phyloP scores from a whole-genome alignment of 2,797 vertebrate species.

The Sternarchorhynchus goeldii region DNA sequence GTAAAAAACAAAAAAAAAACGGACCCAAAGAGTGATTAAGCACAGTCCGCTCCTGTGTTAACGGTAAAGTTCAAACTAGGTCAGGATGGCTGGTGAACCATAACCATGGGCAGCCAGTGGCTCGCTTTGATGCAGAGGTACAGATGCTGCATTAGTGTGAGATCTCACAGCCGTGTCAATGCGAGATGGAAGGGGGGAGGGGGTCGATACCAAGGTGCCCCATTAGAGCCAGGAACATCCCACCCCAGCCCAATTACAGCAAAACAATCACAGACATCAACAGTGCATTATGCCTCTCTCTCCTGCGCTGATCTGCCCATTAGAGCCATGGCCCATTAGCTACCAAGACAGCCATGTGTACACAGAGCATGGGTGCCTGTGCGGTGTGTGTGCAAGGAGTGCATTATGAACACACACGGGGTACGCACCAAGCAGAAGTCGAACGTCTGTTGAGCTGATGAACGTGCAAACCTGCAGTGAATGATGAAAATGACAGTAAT shows the following conservation, averaged over 20 bases:
- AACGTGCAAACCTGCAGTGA: constrained; percentile 22
- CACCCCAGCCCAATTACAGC: constrained; percentile 68
- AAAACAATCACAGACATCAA: constrained; percentile 63
- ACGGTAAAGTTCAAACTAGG: constrained; percentile 21
- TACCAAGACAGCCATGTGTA: constrained; percentile 45
- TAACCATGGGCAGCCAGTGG: constrained; percentile 31
- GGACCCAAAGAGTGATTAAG: background rate
- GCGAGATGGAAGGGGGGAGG: constrained; percentile 48
- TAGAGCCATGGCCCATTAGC: constrained; percentile 67
- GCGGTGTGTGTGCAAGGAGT: constrained; percentile 23
- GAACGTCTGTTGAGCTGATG: background rate
- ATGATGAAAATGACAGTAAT: background rate
- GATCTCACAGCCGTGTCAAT: constrained; percentile 43
- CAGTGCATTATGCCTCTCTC: constrained; percentile 70
- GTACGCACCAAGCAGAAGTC: constrained; percentile 4
- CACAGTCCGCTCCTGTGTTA: background rate
- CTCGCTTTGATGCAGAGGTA: constrained; percentile 45
- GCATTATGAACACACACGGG: constrained; percentile 14
- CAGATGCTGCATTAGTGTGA: constrained; percentile 42
- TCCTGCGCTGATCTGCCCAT: constrained; percentile 73
- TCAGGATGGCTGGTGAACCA: constrained; percentile 7
- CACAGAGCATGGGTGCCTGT: constrained; percentile 44
- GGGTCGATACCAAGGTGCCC: constrained; percentile 54
- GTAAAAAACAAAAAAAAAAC: background rate
- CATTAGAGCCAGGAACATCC: constrained; percentile 55